Evolutionary conservation across 2,888 invertebrate genomes (phyloP).

Genomic region (Orchesella flavescens): DNA sequence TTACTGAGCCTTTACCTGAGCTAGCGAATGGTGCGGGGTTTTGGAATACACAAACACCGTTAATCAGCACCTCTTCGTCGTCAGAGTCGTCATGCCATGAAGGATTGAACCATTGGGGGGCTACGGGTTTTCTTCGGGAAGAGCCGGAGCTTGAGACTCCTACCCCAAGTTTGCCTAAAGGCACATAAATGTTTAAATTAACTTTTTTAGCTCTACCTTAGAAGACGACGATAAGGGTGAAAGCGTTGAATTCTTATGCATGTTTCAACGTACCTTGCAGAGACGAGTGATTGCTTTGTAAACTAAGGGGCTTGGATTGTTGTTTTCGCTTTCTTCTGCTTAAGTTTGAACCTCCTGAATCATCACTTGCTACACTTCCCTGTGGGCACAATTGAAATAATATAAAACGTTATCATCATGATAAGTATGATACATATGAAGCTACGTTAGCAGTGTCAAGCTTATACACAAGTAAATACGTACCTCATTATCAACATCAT

Average conservation of each 20-base stretch:
- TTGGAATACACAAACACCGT: slow-evolving; percentile 87
- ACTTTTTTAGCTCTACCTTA: no score
- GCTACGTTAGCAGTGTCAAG: no score
- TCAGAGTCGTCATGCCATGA: slow-evolving; percentile 84
- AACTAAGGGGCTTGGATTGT: slow-evolving; percentile 66
- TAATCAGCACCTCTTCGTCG: slow-evolving; percentile 86
- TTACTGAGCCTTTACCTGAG: slow-evolving; percentile 80
- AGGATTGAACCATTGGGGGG: slow-evolving; percentile 98
- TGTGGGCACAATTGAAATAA: slow-evolving; percentile 36
- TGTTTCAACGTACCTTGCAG: slow-evolving; percentile 53
- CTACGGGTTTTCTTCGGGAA: slow-evolving; percentile 92
- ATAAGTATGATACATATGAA: no score
- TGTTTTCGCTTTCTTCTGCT: slow-evolving; percentile 71
- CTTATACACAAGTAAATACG: no score
- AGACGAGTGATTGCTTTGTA: slow-evolving; percentile 62
- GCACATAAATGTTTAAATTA: neutral
- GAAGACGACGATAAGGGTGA: no score
- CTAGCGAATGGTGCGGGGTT: slow-evolving; percentile 63
- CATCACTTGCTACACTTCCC: slow-evolving; percentile 72
- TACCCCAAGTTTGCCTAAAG: slow-evolving; percentile 67
- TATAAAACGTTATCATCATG: no score
- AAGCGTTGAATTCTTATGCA: no score
- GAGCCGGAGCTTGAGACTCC: slow-evolving; percentile 75
- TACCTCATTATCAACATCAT: slow-evolving; percentile 78
- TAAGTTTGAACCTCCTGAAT: slow-evolving; percentile 70